Evolutionary conservation across 2,888 invertebrate genomes (phyloP).

Genomic region (Rutpela maculata): DNA sequence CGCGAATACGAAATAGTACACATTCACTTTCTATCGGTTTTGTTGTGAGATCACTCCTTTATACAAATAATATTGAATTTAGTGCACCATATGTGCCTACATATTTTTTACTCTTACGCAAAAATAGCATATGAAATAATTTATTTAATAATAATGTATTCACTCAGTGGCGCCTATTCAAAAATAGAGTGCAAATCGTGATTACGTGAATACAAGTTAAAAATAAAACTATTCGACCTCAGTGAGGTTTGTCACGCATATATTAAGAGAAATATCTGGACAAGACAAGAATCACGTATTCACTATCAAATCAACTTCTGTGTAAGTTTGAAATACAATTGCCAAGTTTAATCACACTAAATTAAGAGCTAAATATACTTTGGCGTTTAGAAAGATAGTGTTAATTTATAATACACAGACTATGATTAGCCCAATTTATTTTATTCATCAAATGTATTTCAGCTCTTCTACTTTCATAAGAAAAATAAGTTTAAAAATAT

Average conservation of each 20-base stretch:
- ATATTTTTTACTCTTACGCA: no score
- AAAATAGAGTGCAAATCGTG: slow-evolving; percentile 23
- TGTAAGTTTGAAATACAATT: background rate
- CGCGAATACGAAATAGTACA: no score
- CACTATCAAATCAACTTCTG: background rate
- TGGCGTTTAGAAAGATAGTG: no score
- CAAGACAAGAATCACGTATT: slow-evolving; percentile 28
- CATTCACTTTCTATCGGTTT: no score
- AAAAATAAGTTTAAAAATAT: no score
- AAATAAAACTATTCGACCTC: slow-evolving; percentile 14
- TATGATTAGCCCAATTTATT: no score
- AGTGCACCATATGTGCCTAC: no score
- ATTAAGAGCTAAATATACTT: background rate
- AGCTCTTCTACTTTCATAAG: no score
- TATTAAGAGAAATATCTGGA: background rate
- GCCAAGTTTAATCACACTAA: background rate
- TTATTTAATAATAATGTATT: background rate
- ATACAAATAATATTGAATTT: no score
- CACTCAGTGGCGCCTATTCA: slow-evolving; percentile 28
- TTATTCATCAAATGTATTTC: no score
- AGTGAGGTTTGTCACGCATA: slow-evolving; percentile 17
- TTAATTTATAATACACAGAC: no score
- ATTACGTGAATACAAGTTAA: slow-evolving; percentile 15
- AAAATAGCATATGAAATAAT: background rate
- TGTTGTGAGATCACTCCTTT: no score